A percentile compares a stretch with the other conserved stretches of the same genome.
Evolutionary conservation across 2,113 vertebrate species (phyloP).

Genomic region (Oreochromis tanganicae): DNA sequence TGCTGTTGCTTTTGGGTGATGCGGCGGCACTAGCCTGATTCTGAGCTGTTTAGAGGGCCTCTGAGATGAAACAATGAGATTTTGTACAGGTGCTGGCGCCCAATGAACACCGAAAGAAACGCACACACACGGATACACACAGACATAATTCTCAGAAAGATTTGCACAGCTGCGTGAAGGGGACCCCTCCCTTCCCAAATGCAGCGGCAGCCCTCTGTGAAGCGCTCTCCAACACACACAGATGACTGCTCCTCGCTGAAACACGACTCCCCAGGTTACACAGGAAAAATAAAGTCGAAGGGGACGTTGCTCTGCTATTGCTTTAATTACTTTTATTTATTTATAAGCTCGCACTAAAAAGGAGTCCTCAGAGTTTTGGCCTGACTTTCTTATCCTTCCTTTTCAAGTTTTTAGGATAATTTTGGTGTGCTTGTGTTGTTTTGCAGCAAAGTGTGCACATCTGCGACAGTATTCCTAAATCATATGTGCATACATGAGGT

Average conservation of each 20-base stretch:
- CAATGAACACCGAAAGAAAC: neutral
- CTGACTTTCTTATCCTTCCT: neutral
- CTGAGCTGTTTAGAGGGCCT: conserved; percentile 32
- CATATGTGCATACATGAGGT: neutral
- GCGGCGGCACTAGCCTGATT: neutral
- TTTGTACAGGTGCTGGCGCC: conserved; percentile 48
- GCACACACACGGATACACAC: neutral
- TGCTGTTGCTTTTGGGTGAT: conserved; percentile 57
- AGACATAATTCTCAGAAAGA: conserved; percentile 34
- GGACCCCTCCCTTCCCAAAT: conserved; percentile 44
- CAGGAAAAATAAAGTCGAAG: conserved; percentile 48
- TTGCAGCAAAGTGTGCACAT: neutral
- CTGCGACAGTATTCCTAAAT: neutral
- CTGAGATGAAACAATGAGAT: conserved; percentile 41
- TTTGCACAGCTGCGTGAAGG: conserved; percentile 69
- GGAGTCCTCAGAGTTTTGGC: neutral
- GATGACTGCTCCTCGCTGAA: conserved; percentile 22
- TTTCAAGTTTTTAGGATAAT: neutral
- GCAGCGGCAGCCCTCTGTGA: conserved; percentile 38
- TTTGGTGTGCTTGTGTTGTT: neutral
- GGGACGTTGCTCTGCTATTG: neutral
- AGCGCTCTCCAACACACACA: conserved; percentile 44
- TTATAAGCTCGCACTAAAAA: conserved; percentile 17
- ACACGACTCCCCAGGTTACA: conserved; percentile 20
- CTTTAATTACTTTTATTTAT: conserved; percentile 48